Evolutionary conservation across 2,797 vertebrate species (phyloP), one percentile per base, ranked within the genome.

Genomic region (Diplodus sargus): DNA sequence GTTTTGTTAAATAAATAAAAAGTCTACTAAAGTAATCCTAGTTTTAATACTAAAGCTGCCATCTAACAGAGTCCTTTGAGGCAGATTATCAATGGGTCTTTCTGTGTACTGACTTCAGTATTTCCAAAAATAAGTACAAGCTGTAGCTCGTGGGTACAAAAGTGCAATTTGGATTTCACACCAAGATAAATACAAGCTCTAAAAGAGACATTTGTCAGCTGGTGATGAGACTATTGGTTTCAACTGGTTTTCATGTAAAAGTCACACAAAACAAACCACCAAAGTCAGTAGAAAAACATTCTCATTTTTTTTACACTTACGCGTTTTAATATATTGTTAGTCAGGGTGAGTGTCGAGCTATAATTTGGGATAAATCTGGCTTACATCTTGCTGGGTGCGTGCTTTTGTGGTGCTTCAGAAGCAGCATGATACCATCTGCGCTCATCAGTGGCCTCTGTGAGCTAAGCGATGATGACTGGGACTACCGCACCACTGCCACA

Each of bases 351-450:
- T 54, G 70, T 78, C 66, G 43, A 25, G 60, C 70, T 70, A 57
- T 43, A 72, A 63, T 86, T 81, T 76, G 39, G 74, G 69, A 62
- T 52, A 60, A 81, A 87, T 87, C 63, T 82, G 86, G 73, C 72
- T 76, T 28, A 63, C 63, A 85, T 85, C 60, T 79, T 80, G 68
- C 54, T 54, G 54, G 25, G 18, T 83, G 78, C 42, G 57, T 87
- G 86, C 69, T 71, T 79, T 78, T 2, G 22, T 65, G 82, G 65
- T 60, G 62, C 72, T 83, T 85, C 54, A 72, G 80, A 79, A 72
- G 66, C 73, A 73, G 81, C 67, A 34, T 45, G 63, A 65, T 69
- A 86, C 83, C 84, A 91, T 93, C 88, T 89, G 87, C 66, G 80
- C 80, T 79, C 58, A 22, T 89, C 79, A 68, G 52, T 57, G 70